Base-by-base conservation (phyloP, 2,113 vertebrate genomes). In the Phrynosoma blainvillii region DNA sequence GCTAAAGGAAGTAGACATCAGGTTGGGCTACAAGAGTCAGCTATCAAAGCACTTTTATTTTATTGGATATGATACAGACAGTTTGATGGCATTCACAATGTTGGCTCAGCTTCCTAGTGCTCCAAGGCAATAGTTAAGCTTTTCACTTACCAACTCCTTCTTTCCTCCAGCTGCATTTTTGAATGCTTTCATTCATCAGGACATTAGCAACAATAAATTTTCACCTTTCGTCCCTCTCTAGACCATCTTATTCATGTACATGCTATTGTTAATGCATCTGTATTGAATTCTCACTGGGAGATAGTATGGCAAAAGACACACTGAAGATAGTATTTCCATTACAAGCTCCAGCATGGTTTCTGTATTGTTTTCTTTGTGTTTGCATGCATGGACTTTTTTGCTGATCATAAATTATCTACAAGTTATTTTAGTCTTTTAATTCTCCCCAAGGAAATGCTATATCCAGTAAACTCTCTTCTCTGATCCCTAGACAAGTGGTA, bases 151-250 rank as follows among this genome's bases (percentile, higher is more conserved):
- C 87, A 94, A 88, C 88, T 86, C 91, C 86, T 93, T 82, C 70
- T 73, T 30, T 54, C 92, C 94, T 95, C 92, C 96, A 96, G 96
- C 96, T 97, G 96, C 95, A 96, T 89, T 96, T 62, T 96, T 95
- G 96, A 96, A 97, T 96, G 90, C 94, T 84, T 95, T 92, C 92
- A 96, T 96, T 96, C 95, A 96, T 95, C 95, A 95, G 95, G 90
- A 89, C 84, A 93, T 90, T 73, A 32, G 91, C 88, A 93, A 94
- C 93, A 95, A 95, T 96, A 96, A 96, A 97, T 96, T 96, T 92
- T 95, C 95, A 90, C 81, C 85, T 87, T 93, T 89, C 85, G 89
- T 90, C 92, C 85, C 82, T 94, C 74, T 78, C 87, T 89, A 90
- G 92, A 79, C 71, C 40, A 80, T 87, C 32, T 92, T 84, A 82